Percentiles rank a stretch among this genome's conserved stretches.
Evolutionary conservation across 1,140 invertebrate species (phyloP).

Genomic region (Monochamus saltuarius): DNA sequence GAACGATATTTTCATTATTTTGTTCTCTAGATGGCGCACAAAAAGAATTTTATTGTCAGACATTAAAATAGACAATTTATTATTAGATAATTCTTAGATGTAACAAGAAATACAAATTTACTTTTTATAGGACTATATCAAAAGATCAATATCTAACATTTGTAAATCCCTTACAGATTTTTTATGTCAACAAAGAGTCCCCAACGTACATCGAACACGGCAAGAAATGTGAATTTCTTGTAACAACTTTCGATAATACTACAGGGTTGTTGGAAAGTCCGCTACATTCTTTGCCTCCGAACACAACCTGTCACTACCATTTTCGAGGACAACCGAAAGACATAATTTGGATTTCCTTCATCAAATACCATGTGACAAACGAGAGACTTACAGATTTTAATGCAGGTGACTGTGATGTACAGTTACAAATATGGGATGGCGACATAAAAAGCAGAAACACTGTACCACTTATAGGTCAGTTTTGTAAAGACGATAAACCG

Average conservation of each 20-base stretch:
- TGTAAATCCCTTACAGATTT: constrained; percentile 57
- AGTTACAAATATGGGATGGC: constrained; percentile 74
- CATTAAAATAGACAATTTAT: no score
- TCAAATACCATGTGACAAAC: constrained; percentile 74
- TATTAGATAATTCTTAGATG: no score
- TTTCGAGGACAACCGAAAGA: constrained; percentile 71
- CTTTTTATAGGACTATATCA: no score
- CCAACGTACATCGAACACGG: constrained; percentile 71
- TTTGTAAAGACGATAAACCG: constrained; percentile 74
- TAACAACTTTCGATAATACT: constrained; percentile 71
- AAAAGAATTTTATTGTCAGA: no score
- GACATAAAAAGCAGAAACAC: constrained; percentile 54
- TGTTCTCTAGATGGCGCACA: no score
- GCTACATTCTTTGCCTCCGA: constrained; percentile 76
- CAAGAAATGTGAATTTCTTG: constrained; percentile 73
- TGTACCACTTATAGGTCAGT: constrained; percentile 67
- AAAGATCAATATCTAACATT: not conserved
- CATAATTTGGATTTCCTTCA: constrained; percentile 81
- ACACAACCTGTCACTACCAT: constrained; percentile 84
- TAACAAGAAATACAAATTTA: no score
- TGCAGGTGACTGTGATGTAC: constrained; percentile 69
- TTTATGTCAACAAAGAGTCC: constrained; percentile 73
- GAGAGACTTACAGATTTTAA: constrained; percentile 66
- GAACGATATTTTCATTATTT: no score
- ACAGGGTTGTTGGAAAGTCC: constrained; percentile 77